phyloP scores from a whole-genome alignment of 2,888 invertebrate species.

The Sminthurides aquaticus region DNA sequence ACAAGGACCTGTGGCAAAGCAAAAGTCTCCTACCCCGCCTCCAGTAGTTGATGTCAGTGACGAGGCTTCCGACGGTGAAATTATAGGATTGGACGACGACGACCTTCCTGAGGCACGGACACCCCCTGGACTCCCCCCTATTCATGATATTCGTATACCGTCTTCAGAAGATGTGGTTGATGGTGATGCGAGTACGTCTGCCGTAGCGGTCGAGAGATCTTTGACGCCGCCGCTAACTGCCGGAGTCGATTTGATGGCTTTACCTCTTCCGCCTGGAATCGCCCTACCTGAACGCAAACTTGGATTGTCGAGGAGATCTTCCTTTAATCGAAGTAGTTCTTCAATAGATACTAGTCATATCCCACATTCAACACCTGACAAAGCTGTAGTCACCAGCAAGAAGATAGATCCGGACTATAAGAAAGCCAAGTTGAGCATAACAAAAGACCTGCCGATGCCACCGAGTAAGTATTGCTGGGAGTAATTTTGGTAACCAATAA shows the following conservation, averaged over 20 bases:
- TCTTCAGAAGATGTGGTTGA: conserved; percentile 24
- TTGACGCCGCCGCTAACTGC: neutral
- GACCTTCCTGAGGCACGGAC: conserved; percentile 18
- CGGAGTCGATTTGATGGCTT: conserved; percentile 24
- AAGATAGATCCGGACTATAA: neutral
- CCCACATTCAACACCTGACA: no score
- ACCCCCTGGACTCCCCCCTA: conserved; percentile 28
- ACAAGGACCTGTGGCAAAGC: conserved; percentile 37
- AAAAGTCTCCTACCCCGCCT: conserved; percentile 34
- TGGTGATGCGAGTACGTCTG: conserved; percentile 17
- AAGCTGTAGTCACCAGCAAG: neutral
- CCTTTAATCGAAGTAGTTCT: neutral
- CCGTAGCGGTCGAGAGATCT: neutral
- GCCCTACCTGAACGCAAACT: conserved; percentile 10
- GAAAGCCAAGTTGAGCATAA: conserved; percentile 11
- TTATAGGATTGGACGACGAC: conserved; percentile 28
- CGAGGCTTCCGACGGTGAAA: conserved; percentile 26
- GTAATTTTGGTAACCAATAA: no score
- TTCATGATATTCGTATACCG: neutral
- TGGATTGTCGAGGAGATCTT: no score
- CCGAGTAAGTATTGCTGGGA: conserved; percentile 71
- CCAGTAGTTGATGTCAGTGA: conserved; percentile 29
- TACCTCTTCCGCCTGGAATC: conserved; percentile 42
- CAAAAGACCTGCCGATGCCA: conserved; percentile 77
- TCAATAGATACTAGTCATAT: conserved; percentile 19